A percentile compares a stretch with the other conserved stretches of the same genome.
Evolutionary conservation across 2,888 invertebrate genomes (phyloP).

Genomic region (Thymelicus acteon): DNA sequence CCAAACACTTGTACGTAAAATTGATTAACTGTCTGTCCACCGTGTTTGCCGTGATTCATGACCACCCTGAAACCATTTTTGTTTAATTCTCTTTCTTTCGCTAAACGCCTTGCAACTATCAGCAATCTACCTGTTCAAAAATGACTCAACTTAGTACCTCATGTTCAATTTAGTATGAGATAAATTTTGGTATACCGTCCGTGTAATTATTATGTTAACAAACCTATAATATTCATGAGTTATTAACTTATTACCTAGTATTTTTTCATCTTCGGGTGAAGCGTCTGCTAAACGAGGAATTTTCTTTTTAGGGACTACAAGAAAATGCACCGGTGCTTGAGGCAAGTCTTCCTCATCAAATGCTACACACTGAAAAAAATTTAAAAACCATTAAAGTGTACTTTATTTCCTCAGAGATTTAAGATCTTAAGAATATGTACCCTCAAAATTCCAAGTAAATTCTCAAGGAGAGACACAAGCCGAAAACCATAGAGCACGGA

Average conservation of each 20-base stretch:
- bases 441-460: too few relatives aligned
- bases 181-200: too few relatives aligned
- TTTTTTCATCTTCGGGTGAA: conserved; percentile 87
- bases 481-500: too few relatives aligned
- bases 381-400: too few relatives aligned
- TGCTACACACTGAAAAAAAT: conserved; percentile 90
- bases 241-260: conserved; percentile 71
- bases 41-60: conserved; percentile 94
- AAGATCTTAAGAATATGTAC: not conserved
- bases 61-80: conserved; percentile 91
- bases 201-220: too few relatives aligned
- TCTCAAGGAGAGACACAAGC: too few relatives aligned
- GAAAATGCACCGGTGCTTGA: conserved; percentile 95
- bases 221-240: too few relatives aligned
- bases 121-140: conserved; percentile 88
- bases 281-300: conserved; percentile 90
- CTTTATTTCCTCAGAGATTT: too few relatives aligned
- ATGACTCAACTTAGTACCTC: not conserved
- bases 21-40: conserved; percentile 93
- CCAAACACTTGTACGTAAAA: conserved; percentile 95
- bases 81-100: conserved; percentile 87
- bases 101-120: conserved; percentile 90
- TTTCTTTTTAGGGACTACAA: conserved; percentile 95
- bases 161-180: too few relatives aligned
- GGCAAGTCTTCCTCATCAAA: conserved; percentile 93